Conservation (phyloP, 1,140 invertebrate genomes). For the Drosophila jambulina region DNA sequence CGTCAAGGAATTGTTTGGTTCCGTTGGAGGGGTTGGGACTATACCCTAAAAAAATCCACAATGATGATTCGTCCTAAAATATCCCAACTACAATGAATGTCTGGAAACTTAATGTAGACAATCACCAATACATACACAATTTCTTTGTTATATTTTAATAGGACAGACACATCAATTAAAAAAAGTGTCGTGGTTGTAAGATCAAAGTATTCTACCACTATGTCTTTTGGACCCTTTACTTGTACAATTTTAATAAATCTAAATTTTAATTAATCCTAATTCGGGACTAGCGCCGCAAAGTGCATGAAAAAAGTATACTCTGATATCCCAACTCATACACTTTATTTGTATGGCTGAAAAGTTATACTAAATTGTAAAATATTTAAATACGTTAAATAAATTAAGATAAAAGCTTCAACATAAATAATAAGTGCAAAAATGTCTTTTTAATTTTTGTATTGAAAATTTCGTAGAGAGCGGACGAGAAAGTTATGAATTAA, state of each 20-base stretch:
- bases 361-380: background rate
- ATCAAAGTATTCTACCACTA: background rate
- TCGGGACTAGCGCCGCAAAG: background rate
- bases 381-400: background rate
- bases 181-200: background rate
- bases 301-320: background rate
- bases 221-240: background rate
- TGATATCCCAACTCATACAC: background rate
- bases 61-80: conserved; percentile 94
- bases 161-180: background rate
- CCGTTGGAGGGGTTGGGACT: conserved; percentile 97
- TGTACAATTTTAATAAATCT: background rate
- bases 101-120: conserved; percentile 45
- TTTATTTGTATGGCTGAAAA: background rate
- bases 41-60: conserved; percentile 93
- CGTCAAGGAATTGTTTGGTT: conserved; percentile 97
- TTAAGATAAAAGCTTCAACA: background rate
- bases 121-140: conserved; percentile 34
- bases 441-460: background rate
- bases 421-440: background rate
- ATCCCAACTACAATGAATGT: conserved; percentile 66
- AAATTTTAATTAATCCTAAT: background rate
- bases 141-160: conserved; percentile 12
- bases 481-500: background rate
- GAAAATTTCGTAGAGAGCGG: background rate